Conservation (phyloP, 2,113 vertebrate species). For the Menidia beryllina region DNA sequence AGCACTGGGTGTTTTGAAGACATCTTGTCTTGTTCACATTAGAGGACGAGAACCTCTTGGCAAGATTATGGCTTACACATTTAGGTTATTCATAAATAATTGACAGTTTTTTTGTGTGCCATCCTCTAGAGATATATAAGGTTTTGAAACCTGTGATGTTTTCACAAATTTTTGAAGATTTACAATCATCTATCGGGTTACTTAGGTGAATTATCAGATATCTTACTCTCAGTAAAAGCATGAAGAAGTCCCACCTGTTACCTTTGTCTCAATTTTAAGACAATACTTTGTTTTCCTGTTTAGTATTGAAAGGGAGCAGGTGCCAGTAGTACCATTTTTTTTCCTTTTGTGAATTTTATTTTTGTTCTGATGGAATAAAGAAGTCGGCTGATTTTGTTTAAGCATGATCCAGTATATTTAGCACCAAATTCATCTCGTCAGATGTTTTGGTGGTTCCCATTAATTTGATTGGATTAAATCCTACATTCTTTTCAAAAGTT, state of each 20-base stretch:
- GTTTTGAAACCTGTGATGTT: conserved; percentile 24
- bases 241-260: conserved; percentile 8
- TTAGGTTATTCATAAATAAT: conserved; percentile 49
- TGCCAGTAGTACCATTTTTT: not conserved
- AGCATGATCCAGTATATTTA: not conserved
- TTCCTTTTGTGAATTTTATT: not conserved
- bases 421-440: not conserved
- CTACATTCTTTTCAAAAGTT: not conserved
- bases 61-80: conserved; percentile 38
- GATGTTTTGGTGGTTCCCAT: not conserved
- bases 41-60: conserved; percentile 38
- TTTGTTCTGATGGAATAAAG: not conserved
- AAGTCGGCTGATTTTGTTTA: not conserved
- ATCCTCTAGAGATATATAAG: conserved; percentile 25
- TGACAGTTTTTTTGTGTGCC: conserved; percentile 30
- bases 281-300: conserved; percentile 24
- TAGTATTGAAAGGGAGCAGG: conserved; percentile 2
- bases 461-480: not conserved
- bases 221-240: conserved; percentile 36
- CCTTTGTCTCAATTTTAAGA: conserved; percentile 24
- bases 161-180: conserved; percentile 15
- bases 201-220: conserved; percentile 38
- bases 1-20: conserved; percentile 39
- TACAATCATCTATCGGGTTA: conserved; percentile 24
- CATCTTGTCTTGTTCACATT: conserved; percentile 63